Evolutionary conservation across 1,140 invertebrate genomes (phyloP).

Genomic region (Panagrolaimus sp.): DNA sequence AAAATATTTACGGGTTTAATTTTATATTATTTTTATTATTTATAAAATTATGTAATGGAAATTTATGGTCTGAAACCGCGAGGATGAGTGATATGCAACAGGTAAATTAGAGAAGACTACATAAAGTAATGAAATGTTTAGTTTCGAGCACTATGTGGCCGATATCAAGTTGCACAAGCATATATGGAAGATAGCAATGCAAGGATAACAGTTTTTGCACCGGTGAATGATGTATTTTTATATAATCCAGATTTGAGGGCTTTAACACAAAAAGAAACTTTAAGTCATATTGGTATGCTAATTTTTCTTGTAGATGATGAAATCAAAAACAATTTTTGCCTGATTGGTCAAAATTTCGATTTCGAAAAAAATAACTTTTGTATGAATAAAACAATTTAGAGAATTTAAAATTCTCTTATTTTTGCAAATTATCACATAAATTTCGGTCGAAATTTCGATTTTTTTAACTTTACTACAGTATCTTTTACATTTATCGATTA

Average conservation of each 20-base stretch:
- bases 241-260: constrained; percentile 58
- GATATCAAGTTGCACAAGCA: constrained; percentile 51
- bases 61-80: constrained; percentile 55
- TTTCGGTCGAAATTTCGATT: too few relatives aligned
- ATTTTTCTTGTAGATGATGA: too few relatives aligned
- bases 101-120: constrained; percentile 28
- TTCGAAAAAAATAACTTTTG: too few relatives aligned
- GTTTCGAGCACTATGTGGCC: constrained; percentile 53
- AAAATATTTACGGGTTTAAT: too few relatives aligned
- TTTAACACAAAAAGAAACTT: constrained; percentile 54
- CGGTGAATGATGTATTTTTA: constrained; percentile 57
- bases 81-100: constrained; percentile 56
- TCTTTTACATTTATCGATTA: not conserved
- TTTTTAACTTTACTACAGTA: not conserved
- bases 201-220: constrained; percentile 54
- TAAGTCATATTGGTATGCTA: constrained; percentile 48
- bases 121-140: constrained; percentile 24
- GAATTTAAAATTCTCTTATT: too few relatives aligned
- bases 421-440: too few relatives aligned
- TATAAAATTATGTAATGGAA: constrained; percentile 9
- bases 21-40: constrained; percentile 13
- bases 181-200: constrained; percentile 58
- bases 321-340: too few relatives aligned
- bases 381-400: too few relatives aligned
- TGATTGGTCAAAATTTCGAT: too few relatives aligned